Evolutionary conservation across 2,888 invertebrate species (phyloP).

Genomic region (Rapana venosa): DNA sequence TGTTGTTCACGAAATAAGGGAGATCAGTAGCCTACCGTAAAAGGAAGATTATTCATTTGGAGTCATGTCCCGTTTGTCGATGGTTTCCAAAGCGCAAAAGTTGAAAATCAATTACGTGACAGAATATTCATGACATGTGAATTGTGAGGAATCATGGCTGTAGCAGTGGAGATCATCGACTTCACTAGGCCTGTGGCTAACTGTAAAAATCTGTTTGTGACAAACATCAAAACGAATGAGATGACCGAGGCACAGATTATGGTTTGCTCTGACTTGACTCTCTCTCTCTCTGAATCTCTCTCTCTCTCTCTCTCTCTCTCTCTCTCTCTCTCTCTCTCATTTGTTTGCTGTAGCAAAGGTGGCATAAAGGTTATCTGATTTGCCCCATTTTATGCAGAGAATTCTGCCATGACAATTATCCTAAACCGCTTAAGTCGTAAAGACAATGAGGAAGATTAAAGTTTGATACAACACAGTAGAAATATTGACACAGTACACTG

Average conservation of each 20-base stretch:
- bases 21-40: neutral
- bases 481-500: too few relatives aligned
- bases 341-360: too few relatives aligned
- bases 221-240: slow-evolving; percentile 53
- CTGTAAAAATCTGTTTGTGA: slow-evolving; percentile 64
- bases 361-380: too few relatives aligned
- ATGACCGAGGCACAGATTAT: slow-evolving; percentile 23
- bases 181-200: slow-evolving; percentile 61
- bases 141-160: neutral
- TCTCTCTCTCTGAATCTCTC: neutral
- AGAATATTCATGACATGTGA: neutral
- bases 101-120: neutral
- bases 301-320: neutral
- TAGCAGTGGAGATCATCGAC: slow-evolving; percentile 63
- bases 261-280: slow-evolving; percentile 21
- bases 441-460: too few relatives aligned
- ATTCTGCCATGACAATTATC: too few relatives aligned
- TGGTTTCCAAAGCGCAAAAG: neutral
- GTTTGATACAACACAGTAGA: too few relatives aligned
- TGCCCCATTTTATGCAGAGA: too few relatives aligned
- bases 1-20: slow-evolving; percentile 46
- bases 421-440: too few relatives aligned
- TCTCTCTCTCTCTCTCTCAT: neutral
- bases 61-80: neutral
- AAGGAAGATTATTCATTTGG: neutral